Evolutionary conservation across 2,888 invertebrate genomes (phyloP), one percentile per base, ranked within the genome.

Genomic region (Molorchus minor): DNA sequence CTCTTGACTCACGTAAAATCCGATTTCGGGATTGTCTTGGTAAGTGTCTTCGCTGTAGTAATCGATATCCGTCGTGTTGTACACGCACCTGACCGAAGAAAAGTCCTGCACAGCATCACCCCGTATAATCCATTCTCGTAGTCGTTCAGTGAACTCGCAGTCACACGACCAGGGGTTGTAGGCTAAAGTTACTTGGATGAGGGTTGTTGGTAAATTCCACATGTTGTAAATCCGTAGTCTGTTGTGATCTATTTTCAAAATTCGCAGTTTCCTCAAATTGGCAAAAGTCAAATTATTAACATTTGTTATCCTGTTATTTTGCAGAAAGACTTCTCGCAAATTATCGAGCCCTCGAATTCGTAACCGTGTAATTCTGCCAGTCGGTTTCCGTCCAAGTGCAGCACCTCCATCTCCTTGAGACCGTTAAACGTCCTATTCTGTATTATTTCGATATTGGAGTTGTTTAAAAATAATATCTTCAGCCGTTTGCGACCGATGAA

Each of bases 391-490:
- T 93, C 90, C 59, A 93, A 82, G 78, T 91, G 90, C 25, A 93
- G 80, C 43, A 89, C 83, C 80, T 90, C 88, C 47, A 93, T 82
- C 75, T 91, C 89, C 72, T 87, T 87, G 52, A 93, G 81, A n/a
- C 93, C 93, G 78, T 92, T 92, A 79, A 93, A 93, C 43, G 92
- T 92, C 75, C 92, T 84, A 74, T 93, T 93, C 75, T 91, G 90
- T 71, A 93, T 88, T 17, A 84, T 82, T 78, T 91, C 90, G 71
- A 93, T 88, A 74, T 89, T 89, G 20, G 92, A 92, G 46, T 87
- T 85, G 78, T 93, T 93, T 63, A 93, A 81, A 78, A 88, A 93
- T 49, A 93, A 80, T 61, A 89, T 85, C 76, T 88, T 88, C 59
- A 93, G 82, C 71, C 89, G 87, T 81, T 92, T 92, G 67, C 93